A percentile compares a stretch with the other conserved stretches of the same genome.
phyloP scores from a whole-genome alignment of 2,888 invertebrate species.

The Nomada fabriciana region DNA sequence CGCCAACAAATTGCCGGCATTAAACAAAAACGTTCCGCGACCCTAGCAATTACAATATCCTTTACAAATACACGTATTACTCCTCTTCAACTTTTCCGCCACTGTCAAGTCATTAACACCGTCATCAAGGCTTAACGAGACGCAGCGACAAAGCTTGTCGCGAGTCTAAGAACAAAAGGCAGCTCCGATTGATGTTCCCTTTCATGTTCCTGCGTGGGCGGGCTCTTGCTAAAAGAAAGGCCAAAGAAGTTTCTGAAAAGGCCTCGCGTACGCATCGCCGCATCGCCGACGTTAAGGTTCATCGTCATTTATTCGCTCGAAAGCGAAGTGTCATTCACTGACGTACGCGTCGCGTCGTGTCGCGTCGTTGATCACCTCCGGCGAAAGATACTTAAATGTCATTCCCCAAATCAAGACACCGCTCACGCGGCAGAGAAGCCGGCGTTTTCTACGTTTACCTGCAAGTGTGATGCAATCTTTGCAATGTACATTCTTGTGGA shows the following conservation, averaged over 20 bases:
- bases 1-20: no score
- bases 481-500: conserved; percentile 15
- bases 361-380: neutral
- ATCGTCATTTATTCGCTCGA: conserved; percentile 38
- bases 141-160: conserved; percentile 28
- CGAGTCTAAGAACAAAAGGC: conserved; percentile 37
- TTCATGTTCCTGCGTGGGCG: conserved; percentile 34
- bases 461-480: conserved; percentile 4
- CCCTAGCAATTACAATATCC: neutral
- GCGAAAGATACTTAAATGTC: conserved; percentile 8
- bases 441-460: neutral
- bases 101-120: conserved; percentile 33
- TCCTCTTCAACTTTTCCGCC: neutral
- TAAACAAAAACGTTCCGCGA: neutral
- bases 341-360: neutral
- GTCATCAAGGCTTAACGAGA: conserved; percentile 41
- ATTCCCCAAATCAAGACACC: conserved; percentile 13
- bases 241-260: conserved; percentile 39
- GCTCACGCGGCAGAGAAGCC: neutral
- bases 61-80: neutral
- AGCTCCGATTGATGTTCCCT: conserved; percentile 35
- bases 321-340: conserved; percentile 21
- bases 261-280: conserved; percentile 26
- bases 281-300: conserved; percentile 4
- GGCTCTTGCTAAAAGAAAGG: conserved; percentile 17